Evolutionary conservation across 2,113 vertebrate species (phyloP).

Genomic region (Colius striatus): DNA sequence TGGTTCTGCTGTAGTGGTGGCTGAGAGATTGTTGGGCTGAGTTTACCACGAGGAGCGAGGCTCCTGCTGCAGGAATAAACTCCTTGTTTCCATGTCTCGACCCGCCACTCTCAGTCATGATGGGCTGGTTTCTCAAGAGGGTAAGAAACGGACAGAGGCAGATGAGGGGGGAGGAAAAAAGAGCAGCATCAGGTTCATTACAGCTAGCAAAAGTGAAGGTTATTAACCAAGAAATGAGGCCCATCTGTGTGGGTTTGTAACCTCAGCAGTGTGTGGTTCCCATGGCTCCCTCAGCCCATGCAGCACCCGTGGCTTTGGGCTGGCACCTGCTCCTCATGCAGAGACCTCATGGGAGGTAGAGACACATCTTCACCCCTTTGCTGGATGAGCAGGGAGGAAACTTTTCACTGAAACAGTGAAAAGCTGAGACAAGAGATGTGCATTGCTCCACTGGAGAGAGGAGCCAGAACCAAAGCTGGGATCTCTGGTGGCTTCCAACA

Average conservation of each 20-base stretch:
- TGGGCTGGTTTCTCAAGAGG: neutral
- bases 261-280: neutral
- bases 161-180: neutral
- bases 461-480: neutral
- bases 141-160: neutral
- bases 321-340: neutral
- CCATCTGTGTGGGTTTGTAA: neutral
- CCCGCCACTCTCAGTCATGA: neutral
- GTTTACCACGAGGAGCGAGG: neutral
- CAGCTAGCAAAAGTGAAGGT: neutral
- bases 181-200: neutral
- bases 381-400: fast-evolving
- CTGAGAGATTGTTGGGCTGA: neutral
- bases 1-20: neutral
- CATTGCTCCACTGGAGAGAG: neutral
- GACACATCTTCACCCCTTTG: neutral
- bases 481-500: neutral
- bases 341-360: neutral
- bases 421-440: fast-evolving
- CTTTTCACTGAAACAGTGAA: fast-evolving
- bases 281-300: too few species aligned
- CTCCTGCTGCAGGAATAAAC: neutral
- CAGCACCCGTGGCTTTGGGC: neutral
- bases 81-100: neutral
- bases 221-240: neutral